These are phyloP conservation scores for Thomomys bottae DNA, from an alignment of 2,113 vertebrate species.

Conservation along the genomic window DNA sequence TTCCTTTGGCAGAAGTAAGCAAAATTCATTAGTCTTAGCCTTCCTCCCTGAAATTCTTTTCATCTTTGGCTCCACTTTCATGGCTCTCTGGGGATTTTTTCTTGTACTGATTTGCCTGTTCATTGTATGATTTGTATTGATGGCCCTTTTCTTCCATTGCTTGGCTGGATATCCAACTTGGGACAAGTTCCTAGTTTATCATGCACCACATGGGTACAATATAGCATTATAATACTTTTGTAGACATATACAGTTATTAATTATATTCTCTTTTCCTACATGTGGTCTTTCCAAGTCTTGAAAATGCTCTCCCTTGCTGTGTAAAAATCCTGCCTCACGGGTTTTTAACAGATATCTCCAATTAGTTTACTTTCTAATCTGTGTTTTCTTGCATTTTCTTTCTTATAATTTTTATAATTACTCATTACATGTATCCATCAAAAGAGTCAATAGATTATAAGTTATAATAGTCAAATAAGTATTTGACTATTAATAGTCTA, in stretches of 20 bases:
- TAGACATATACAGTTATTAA: background rate
- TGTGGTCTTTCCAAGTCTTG: background rate
- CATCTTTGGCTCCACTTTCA: background rate
- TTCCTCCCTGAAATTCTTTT: constrained; percentile 6
- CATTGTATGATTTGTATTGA: background rate
- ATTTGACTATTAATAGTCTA: background rate
- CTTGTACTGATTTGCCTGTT: background rate
- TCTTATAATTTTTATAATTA: background rate
- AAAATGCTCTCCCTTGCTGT: background rate
- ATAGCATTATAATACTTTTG: background rate
- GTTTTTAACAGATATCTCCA: background rate
- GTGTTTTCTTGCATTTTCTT: background rate
- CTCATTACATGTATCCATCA: background rate
- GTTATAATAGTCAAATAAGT: constrained; percentile 20
- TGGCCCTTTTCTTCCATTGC: background rate
- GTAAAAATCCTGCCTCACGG: background rate
- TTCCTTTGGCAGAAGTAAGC: constrained; percentile 1
- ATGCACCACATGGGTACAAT: background rate
- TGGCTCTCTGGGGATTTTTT: background rate
- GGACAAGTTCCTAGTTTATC: background rate
- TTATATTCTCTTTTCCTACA: background rate
- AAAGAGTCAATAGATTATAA: background rate
- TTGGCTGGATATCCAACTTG: background rate
- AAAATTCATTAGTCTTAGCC: background rate
- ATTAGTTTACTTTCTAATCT: background rate